Conservation (phyloP, 2,113 vertebrate species). For the Paratilapia polleni region DNA sequence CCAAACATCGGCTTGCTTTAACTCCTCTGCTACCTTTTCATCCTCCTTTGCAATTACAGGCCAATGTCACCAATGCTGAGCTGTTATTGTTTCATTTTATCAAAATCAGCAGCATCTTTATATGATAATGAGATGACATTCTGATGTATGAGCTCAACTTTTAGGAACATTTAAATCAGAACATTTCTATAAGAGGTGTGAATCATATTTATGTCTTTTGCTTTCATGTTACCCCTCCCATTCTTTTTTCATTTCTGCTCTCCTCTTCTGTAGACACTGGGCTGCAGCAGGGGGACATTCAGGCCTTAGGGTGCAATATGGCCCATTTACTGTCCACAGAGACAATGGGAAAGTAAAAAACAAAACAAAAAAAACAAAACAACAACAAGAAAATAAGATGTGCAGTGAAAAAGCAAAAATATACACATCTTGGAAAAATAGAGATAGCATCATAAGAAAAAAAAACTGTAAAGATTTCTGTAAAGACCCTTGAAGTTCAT, state of each 20-base stretch:
- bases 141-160: not conserved
- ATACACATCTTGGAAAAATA: not conserved
- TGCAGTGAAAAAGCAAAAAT: slow-evolving; percentile 13
- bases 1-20: slow-evolving; percentile 8
- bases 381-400: slow-evolving; percentile 14
- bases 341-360: slow-evolving; percentile 10
- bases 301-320: slow-evolving; percentile 69
- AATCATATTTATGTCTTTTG: not conserved
- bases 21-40: slow-evolving; percentile 21
- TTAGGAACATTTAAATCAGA: not conserved
- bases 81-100: not conserved
- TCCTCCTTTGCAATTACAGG: no score
- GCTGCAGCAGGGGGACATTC: slow-evolving; percentile 48
- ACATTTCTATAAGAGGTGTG: not conserved
- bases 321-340: slow-evolving; percentile 68
- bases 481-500: not conserved
- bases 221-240: not conserved
- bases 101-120: not conserved
- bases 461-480: not conserved
- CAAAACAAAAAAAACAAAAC: not conserved
- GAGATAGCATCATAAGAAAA: not conserved
- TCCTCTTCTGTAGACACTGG: slow-evolving; percentile 15
- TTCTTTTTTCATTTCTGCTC: not conserved
- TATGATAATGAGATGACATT: not conserved
- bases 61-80: not conserved